phyloP scores from a whole-genome alignment of 2,797 vertebrate species.

The Choloepus didactylus region DNA sequence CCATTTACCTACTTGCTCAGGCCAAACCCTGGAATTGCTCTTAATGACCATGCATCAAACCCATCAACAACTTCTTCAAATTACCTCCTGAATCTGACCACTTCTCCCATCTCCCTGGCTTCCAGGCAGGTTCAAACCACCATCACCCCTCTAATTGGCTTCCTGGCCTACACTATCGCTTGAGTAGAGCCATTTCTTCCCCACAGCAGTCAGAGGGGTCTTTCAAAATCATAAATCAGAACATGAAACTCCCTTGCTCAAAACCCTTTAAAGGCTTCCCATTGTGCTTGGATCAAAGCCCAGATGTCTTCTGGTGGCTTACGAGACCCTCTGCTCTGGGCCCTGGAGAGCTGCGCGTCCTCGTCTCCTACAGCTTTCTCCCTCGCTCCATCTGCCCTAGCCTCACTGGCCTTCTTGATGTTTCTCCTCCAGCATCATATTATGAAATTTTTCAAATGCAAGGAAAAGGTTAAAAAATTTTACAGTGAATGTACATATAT shows the following conservation, averaged over 20 bases:
- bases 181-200: neutral
- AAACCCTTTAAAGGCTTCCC: neutral
- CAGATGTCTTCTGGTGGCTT: neutral
- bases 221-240: conserved; percentile 40
- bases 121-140: neutral
- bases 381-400: neutral
- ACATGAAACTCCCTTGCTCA: neutral
- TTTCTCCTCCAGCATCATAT: neutral
- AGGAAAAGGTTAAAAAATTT: neutral
- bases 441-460: neutral
- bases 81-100: neutral
- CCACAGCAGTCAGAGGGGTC: neutral
- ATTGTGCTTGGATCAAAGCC: neutral
- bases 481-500: neutral
- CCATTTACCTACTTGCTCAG: neutral
- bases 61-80: neutral
- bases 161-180: neutral
- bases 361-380: too few relatives aligned
- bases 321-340: neutral
- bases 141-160: neutral
- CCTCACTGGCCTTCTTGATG: neutral
- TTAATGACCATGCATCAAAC: neutral
- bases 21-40: neutral
- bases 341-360: neutral
- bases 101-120: neutral